Conservation (phyloP, 2,888 invertebrate species). For the Clitarchus hookeri region DNA sequence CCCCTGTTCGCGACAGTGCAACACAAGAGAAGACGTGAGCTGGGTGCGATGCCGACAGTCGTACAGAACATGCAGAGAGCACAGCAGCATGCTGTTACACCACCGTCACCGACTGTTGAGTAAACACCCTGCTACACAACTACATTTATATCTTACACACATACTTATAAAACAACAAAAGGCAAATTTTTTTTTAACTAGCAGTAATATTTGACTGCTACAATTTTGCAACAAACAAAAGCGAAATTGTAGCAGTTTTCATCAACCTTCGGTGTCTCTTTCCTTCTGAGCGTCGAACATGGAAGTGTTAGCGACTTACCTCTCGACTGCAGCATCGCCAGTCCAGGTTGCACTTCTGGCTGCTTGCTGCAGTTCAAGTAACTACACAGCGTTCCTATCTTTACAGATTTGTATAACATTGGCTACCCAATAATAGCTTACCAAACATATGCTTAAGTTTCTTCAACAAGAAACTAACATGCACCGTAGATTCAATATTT, state of each 20-base stretch:
- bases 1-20: constrained; percentile 21
- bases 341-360: not conserved
- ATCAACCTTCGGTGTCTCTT: not conserved
- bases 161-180: not conserved
- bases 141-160: not conserved
- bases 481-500: not conserved
- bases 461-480: not conserved
- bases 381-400: not conserved
- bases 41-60: not conserved
- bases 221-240: not conserved
- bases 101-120: not conserved
- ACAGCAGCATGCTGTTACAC: not conserved
- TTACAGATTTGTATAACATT: not conserved
- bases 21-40: not conserved
- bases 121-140: not conserved
- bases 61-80: not conserved
- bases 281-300: not conserved
- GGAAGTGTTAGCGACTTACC: not conserved
- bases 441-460: not conserved
- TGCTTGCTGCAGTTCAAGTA: not conserved
- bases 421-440: not conserved
- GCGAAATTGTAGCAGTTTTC: not conserved
- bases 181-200: not conserved
- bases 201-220: not conserved
- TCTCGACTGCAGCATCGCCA: not conserved